Conservation (phyloP, 2,888 invertebrate species). For the Unio delphinus region DNA sequence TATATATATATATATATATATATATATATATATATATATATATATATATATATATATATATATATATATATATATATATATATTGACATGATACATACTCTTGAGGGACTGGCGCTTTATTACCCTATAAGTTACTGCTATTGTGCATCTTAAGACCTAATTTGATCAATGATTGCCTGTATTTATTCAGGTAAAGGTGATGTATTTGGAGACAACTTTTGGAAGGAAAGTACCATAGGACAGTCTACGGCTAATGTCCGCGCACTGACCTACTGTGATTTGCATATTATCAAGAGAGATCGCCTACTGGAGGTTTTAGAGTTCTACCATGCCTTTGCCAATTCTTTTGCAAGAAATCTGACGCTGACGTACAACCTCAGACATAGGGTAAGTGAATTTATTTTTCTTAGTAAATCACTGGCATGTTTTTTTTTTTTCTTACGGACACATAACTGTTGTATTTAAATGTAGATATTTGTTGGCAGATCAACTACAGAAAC, state of each 20-base stretch:
- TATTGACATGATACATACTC: too few relatives aligned
- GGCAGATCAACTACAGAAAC: too few relatives aligned
- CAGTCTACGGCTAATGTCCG: conserved; percentile 99
- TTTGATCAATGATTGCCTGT: neutral
- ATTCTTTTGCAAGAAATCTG: conserved; percentile 98
- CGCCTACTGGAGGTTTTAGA: conserved; percentile 92
- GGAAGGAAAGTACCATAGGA: conserved; percentile 93
- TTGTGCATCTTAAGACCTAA: too few relatives aligned
- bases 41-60: too few relatives aligned
- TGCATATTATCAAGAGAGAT: conserved; percentile 96
- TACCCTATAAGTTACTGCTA: too few relatives aligned
- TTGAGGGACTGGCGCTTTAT: too few relatives aligned
- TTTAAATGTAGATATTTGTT: too few relatives aligned
- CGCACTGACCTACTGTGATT: conserved; percentile 98
- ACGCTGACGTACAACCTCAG: conserved; percentile 98
- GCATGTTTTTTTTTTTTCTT: too few relatives aligned
- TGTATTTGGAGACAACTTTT: conserved; percentile 99
- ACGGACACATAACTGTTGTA: too few relatives aligned
- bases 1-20: too few relatives aligned
- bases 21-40: too few relatives aligned
- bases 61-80: too few relatives aligned
- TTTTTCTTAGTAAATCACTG: neutral
- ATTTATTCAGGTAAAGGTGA: conserved; percentile 89
- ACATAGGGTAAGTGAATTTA: conserved; percentile 84
- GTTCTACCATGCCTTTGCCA: conserved; percentile 99